Evolutionary conservation across 1,140 invertebrate genomes (phyloP).

Genomic region (Centruroides sculpturatus): DNA sequence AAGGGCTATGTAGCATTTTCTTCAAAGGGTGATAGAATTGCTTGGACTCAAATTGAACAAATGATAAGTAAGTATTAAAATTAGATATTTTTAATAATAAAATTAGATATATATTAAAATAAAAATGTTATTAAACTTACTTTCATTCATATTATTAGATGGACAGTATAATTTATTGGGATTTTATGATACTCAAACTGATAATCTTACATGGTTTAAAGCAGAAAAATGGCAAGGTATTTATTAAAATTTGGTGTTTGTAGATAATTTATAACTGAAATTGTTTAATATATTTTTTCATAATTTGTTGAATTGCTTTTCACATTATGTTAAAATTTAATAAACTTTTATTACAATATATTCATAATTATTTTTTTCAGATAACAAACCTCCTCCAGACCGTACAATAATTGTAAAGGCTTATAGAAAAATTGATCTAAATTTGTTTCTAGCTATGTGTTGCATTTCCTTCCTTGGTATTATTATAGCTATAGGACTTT

Average conservation of each 20-base stretch:
- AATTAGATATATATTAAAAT: neutral
- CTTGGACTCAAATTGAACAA: conserved; percentile 97
- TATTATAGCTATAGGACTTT: conserved; percentile 58
- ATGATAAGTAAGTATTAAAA: conserved; percentile 40
- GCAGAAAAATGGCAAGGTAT: conserved; percentile 75
- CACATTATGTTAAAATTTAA: too few relatives aligned
- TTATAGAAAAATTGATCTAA: conserved; percentile 66
- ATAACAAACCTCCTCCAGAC: conserved; percentile 76
- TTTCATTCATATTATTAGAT: conserved; percentile 35
- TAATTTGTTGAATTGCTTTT: neutral
- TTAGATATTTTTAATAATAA: neutral
- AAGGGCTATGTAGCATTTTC: conserved; percentile 17
- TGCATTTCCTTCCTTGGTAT: conserved; percentile 73
- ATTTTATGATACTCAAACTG: conserved; percentile 86
- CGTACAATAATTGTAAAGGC: conserved; percentile 73
- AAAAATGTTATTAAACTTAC: too few relatives aligned
- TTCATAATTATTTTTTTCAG: conserved; percentile 20
- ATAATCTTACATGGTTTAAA: conserved; percentile 87
- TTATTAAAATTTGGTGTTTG: too few relatives aligned
- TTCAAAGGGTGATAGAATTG: conserved; percentile 87
- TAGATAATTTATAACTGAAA: too few relatives aligned
- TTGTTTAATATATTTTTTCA: neutral
- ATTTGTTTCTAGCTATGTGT: conserved; percentile 81
- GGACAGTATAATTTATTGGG: conserved; percentile 90
- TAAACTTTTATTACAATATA: too few relatives aligned